Evolutionary conservation across 2,113 vertebrate species (phyloP).

Genomic region (Centropus bengalensis): DNA sequence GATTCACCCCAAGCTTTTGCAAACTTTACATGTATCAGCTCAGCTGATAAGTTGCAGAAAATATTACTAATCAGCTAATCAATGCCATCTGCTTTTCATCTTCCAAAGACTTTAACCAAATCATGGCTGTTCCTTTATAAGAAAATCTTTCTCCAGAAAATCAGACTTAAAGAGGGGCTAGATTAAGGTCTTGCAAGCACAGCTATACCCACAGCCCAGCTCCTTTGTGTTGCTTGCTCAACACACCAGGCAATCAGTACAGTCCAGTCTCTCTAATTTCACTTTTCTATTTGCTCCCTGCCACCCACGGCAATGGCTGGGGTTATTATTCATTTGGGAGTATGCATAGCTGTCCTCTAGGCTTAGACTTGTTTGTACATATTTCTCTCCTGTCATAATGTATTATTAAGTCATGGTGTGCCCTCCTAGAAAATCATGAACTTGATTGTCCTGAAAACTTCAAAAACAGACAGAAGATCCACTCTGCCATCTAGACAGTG

Average conservation of each 20-base stretch:
- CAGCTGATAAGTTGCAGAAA: neutral
- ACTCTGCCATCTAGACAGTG: neutral
- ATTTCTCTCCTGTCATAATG: slow-evolving; percentile 4
- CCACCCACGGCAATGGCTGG: neutral
- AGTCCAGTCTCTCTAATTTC: slow-evolving; percentile 39
- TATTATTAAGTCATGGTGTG: neutral
- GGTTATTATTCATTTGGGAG: neutral
- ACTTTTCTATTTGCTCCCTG: slow-evolving; percentile 27
- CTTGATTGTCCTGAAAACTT: neutral
- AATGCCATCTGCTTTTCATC: slow-evolving; percentile 45
- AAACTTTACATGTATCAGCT: neutral
- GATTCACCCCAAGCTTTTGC: neutral
- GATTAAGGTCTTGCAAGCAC: slow-evolving; percentile 36
- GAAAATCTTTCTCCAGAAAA: neutral
- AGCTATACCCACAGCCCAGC: slow-evolving; percentile 63
- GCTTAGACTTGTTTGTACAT: neutral
- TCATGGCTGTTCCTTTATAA: neutral
- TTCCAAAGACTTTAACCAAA: neutral
- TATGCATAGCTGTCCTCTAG: neutral
- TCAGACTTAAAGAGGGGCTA: neutral
- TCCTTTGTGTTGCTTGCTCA: slow-evolving; percentile 57
- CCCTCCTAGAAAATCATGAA: neutral
- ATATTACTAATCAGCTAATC: slow-evolving; percentile 49
- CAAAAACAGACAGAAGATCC: neutral
- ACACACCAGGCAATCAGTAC: slow-evolving; percentile 74